phyloP scores from a whole-genome alignment of 1,140 invertebrate species.

The Heliconius hewitsoni region DNA sequence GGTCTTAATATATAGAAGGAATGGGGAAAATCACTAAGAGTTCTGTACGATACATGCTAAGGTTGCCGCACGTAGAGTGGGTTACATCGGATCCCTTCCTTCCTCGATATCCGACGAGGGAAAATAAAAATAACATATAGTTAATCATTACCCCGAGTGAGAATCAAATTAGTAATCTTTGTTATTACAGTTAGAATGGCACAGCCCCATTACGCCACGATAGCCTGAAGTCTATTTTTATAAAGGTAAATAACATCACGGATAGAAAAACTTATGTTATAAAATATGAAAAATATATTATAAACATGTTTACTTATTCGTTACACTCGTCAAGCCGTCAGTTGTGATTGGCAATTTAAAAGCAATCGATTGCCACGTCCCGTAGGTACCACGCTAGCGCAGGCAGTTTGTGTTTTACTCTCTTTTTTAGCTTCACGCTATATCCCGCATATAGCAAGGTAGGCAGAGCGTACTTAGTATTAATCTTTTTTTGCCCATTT shows the following conservation, averaged over 20 bases:
- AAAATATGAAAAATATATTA: not conserved
- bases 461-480: no score
- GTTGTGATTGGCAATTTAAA: constrained; percentile 4
- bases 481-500: no score
- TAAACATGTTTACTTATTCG: not conserved
- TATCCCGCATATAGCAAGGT: no score
- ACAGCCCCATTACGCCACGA: no score
- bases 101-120: not conserved
- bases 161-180: not conserved
- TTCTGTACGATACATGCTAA: no score
- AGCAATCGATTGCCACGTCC: not conserved
- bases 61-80: no score
- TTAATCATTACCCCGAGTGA: not conserved
- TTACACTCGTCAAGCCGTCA: not conserved
- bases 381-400: not conserved
- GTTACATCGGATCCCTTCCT: not conserved
- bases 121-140: no score
- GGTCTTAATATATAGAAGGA: no score
- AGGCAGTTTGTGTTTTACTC: not conserved
- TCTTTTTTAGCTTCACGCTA: no score
- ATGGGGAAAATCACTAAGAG: no score
- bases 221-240: no score
- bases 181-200: no score
- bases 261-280: not conserved
- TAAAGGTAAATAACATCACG: not conserved